Percentiles rank a stretch among this genome's conserved stretches.
These are phyloP conservation scores for Gastrophryne carolinensis DNA, from an alignment of 2,797 vertebrate species.

Conservation along the genomic window DNA sequence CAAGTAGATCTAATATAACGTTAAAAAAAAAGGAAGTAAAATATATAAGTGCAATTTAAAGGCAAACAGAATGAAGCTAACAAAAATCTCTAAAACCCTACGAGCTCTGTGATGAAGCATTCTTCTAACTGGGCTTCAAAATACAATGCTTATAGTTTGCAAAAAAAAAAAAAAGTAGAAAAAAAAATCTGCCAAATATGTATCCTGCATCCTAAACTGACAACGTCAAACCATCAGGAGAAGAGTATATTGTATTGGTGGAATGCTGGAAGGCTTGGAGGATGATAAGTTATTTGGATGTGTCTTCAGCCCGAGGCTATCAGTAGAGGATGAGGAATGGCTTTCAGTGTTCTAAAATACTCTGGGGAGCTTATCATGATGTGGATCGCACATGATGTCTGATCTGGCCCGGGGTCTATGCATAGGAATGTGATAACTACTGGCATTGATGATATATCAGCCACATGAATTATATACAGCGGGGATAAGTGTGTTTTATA, in stretches of 20 bases:
- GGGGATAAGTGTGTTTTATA: background rate
- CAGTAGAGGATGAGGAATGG: conserved; percentile 23
- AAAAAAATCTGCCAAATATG: no score
- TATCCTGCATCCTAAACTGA: no score
- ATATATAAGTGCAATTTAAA: no score
- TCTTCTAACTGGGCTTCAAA: no score
- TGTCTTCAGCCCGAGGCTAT: conserved; percentile 32
- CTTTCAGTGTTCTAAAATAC: conserved; percentile 23
- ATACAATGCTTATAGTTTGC: no score
- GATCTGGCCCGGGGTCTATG: no score
- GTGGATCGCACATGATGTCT: conserved; percentile 29
- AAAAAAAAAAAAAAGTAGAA: no score
- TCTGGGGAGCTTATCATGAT: conserved; percentile 7
- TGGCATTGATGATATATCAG: conserved; percentile 11
- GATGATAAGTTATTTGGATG: conserved; percentile 42
- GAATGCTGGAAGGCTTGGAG: conserved; percentile 27
- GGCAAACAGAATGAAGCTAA: no score
- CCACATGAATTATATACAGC: conserved; percentile 40
- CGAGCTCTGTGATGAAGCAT: no score
- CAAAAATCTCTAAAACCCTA: no score
- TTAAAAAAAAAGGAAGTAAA: no score
- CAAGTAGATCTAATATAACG: no score
- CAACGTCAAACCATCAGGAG: background rate
- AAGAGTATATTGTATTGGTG: background rate
- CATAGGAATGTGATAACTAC: background rate